A percentile compares a stretch with the other conserved stretches of the same genome.
phyloP scores from a whole-genome alignment of 2,113 vertebrate species.

The Neolamprologus sp. region DNA sequence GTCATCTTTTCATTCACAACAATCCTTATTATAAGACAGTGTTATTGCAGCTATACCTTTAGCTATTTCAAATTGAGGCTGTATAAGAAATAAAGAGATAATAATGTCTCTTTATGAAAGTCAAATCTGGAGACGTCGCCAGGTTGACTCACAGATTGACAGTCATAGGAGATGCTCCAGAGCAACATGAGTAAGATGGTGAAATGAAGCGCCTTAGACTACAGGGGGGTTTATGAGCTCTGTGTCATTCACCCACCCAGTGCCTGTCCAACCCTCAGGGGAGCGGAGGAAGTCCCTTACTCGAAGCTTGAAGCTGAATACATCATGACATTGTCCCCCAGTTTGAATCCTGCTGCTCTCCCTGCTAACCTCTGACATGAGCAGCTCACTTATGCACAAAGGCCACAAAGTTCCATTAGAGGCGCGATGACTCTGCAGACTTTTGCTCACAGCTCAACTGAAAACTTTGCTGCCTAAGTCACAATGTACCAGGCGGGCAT shows the following conservation, averaged over 20 bases:
- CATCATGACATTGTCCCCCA: not conserved
- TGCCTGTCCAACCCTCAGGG: not conserved
- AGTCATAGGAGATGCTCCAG: slow-evolving; percentile 38
- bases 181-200: slow-evolving; percentile 51
- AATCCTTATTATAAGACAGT: not conserved
- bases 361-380: slow-evolving; percentile 23
- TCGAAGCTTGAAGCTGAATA: slow-evolving; percentile 24
- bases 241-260: slow-evolving; percentile 40
- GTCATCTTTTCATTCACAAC: not conserved
- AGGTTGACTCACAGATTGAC: slow-evolving; percentile 40
- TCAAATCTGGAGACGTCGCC: slow-evolving; percentile 7
- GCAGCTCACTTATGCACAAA: not conserved
- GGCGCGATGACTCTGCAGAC: slow-evolving; percentile 25
- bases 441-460: slow-evolving; percentile 24
- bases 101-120: slow-evolving; percentile 14
- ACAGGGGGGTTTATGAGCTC: slow-evolving; percentile 15
- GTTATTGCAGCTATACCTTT: not conserved
- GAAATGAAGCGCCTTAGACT: slow-evolving; percentile 16
- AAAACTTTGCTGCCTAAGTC: slow-evolving; percentile 25
- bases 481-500: not conserved
- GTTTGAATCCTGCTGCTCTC: not conserved
- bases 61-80: not conserved
- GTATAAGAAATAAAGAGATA: not conserved
- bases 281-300: slow-evolving; percentile 3
- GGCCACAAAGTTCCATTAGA: slow-evolving; percentile 12